Percentiles rank a stretch among this genome's conserved stretches.
Evolutionary conservation across 1,140 invertebrate genomes (phyloP).

Genomic region (Drosophila jambulina): DNA sequence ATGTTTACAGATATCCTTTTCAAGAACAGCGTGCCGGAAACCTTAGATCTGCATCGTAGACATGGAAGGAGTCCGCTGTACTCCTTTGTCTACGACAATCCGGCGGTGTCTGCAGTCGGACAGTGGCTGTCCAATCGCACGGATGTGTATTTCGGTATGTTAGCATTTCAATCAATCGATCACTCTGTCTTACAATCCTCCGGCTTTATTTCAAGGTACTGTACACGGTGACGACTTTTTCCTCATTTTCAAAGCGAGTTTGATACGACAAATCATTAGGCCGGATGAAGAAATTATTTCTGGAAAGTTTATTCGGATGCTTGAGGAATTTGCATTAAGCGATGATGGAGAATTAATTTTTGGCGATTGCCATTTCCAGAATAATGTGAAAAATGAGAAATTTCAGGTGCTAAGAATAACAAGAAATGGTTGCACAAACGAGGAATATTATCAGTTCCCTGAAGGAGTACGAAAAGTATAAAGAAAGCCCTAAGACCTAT

Average conservation of each 20-base stretch:
- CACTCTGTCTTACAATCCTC: not conserved
- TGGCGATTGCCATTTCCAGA: slow-evolving; percentile 17
- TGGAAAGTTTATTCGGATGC: slow-evolving; percentile 54
- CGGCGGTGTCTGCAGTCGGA: slow-evolving; percentile 31
- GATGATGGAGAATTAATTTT: slow-evolving; percentile 10
- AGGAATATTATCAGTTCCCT: slow-evolving; percentile 25
- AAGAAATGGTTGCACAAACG: slow-evolving; percentile 18
- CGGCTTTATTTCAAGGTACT: slow-evolving; percentile 2
- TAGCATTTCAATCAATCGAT: not conserved
- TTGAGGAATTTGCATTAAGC: slow-evolving; percentile 39
- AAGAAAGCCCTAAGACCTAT: too few species aligned
- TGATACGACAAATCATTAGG: not conserved
- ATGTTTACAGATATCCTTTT: slow-evolving; percentile 68
- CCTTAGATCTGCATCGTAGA: slow-evolving; percentile 44
- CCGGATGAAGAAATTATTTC: slow-evolving; percentile 50
- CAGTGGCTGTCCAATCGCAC: slow-evolving; percentile 35
- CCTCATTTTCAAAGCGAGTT: slow-evolving; percentile 6
- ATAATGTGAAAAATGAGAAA: slow-evolving; percentile 19
- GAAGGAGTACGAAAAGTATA: slow-evolving; percentile 4
- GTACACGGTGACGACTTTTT: slow-evolving; percentile 36
- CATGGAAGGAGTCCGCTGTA: slow-evolving; percentile 46
- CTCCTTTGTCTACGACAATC: slow-evolving; percentile 65
- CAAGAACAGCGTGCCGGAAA: slow-evolving; percentile 45
- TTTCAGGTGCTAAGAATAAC: slow-evolving; percentile 24
- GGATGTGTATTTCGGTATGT: slow-evolving; percentile 54